Percentiles rank a stretch among this genome's conserved stretches.
These are phyloP conservation scores for Vulpes ferrilata DNA, from an alignment of 2,113 vertebrate species.

Conservation along the genomic window DNA sequence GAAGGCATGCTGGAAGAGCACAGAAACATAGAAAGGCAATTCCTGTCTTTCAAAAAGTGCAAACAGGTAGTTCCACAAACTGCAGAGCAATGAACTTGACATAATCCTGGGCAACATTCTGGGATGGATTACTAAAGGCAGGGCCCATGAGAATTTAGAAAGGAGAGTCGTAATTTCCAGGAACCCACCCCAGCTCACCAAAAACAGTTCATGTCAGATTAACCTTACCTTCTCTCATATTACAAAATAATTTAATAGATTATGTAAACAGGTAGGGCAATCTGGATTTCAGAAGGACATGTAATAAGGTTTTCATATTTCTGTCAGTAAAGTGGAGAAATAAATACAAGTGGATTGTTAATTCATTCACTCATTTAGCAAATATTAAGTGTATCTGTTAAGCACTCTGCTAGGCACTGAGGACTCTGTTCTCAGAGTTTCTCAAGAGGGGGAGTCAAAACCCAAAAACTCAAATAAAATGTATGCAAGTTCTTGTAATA, in stretches of 20 bases:
- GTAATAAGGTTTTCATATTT: neutral
- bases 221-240: neutral
- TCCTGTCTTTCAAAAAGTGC: neutral
- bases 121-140: neutral
- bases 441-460: neutral
- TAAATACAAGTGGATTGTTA: neutral
- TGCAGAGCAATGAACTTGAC: neutral
- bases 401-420: neutral
- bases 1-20: neutral
- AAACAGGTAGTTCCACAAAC: neutral
- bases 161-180: neutral
- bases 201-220: neutral
- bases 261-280: neutral
- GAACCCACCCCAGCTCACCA: neutral
- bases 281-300: slow-evolving; percentile 2
- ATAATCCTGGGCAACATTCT: neutral
- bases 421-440: neutral
- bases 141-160: neutral
- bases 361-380: slow-evolving; percentile 1
- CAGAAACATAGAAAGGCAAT: neutral
- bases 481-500: neutral
- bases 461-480: neutral
- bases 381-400: neutral
- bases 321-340: neutral
- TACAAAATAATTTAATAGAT: neutral